phyloP scores from a whole-genome alignment of 2,888 invertebrate genomes.

The Cinara cedri region DNA sequence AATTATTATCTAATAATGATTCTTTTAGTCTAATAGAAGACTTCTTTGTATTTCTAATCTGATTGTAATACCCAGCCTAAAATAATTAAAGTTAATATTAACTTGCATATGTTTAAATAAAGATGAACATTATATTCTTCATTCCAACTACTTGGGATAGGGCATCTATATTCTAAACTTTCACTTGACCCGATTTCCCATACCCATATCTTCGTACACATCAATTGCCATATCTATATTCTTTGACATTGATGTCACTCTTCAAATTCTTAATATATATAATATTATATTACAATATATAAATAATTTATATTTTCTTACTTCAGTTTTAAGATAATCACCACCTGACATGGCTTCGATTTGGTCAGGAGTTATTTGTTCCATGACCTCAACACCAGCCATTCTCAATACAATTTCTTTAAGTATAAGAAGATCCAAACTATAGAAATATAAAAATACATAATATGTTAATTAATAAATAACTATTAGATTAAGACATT shows the following conservation, averaged over 20 bases:
- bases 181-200: too few species aligned
- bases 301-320: conserved; percentile 63
- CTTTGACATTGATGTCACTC: too few species aligned
- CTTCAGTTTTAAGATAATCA: conserved; percentile 91
- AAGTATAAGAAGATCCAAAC: conserved; percentile 87
- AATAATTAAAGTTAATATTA: conserved; percentile 24
- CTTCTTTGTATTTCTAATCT: conserved; percentile 94
- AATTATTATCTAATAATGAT: conserved; percentile 88
- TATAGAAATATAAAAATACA: conserved; percentile 63
- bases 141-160: too few species aligned
- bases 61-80: conserved; percentile 95
- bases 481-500: neutral
- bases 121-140: too few species aligned
- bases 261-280: too few species aligned
- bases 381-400: conserved; percentile 97
- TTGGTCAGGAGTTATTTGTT: conserved; percentile 95
- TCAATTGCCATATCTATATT: too few species aligned
- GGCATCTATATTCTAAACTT: too few species aligned
- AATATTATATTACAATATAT: neutral
- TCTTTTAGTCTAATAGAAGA: conserved; percentile 94
- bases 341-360: conserved; percentile 97
- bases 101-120: too few species aligned
- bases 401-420: conserved; percentile 99
- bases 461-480: conserved; percentile 6
- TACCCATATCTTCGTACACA: too few species aligned